A percentile compares a stretch with the other conserved stretches of the same genome.
Evolutionary conservation across 2,888 invertebrate species (phyloP).

Genomic region (Abrostola tripartita): DNA sequence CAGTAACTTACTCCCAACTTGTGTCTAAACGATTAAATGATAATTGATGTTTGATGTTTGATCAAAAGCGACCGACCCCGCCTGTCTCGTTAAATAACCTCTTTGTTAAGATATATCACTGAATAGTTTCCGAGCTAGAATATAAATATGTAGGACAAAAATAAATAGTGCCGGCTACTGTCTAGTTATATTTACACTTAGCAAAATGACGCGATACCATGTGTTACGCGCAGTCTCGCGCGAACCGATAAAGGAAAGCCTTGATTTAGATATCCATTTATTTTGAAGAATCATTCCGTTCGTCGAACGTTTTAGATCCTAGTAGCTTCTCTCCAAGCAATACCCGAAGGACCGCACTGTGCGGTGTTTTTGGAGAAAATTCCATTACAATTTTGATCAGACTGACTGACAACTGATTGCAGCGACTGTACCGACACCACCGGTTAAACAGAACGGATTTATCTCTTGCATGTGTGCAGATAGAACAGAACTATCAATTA

Average conservation of each 20-base stretch:
- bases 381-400: no score
- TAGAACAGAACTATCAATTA: no score
- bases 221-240: not conserved
- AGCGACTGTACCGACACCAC: no score
- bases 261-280: no score
- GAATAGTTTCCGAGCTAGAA: slow-evolving; percentile 45
- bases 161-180: slow-evolving; percentile 35
- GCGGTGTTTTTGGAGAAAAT: no score
- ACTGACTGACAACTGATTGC: no score
- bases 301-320: no score
- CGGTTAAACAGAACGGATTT: no score
- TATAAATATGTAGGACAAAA: slow-evolving; percentile 53
- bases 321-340: no score
- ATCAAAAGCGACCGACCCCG: slow-evolving; percentile 35
- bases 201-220: slow-evolving; percentile 16
- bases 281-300: no score
- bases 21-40: slow-evolving; percentile 24
- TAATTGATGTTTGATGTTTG: slow-evolving; percentile 42
- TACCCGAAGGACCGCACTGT: no score
- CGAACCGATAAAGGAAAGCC: not conserved
- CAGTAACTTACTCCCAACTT: slow-evolving; percentile 16
- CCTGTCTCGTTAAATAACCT: slow-evolving; percentile 36
- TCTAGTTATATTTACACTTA: slow-evolving; percentile 37
- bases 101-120: slow-evolving; percentile 42
- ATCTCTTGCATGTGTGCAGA: no score